Evolutionary conservation across 2,888 invertebrate species (phyloP), one percentile per base, ranked within the genome.

Genomic region (Tinea trinotella): DNA sequence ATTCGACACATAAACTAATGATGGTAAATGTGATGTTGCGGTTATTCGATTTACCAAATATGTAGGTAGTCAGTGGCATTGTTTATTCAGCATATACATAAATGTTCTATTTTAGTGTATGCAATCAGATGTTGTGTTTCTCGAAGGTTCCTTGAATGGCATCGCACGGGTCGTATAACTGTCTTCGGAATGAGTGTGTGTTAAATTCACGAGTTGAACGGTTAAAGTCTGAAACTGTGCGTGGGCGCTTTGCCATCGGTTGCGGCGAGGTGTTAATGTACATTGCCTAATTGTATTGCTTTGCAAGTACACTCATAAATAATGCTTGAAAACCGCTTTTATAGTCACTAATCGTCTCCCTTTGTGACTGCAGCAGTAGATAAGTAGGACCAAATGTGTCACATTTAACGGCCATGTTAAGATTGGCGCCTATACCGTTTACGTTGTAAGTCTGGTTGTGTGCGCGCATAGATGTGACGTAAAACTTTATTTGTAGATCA

Each of bases 281-380:
- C 67, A 77, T 83, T 80, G 80, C 81, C 74, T 82, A 82, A 83
- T 82, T 79, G 82, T 83, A 77, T 78, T 76, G 65, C 79, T 78
- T 78, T 81, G 75, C 73, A 71, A 73, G 74, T 70, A 71, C 66
- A 40, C 70, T 71, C 74, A 75, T 82, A 76, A 76, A 77, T 68
- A 69, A 74, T 68, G 59, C 4, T 40, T 13, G 15, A 64, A 40
- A 62, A 61, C 17, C 52, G 17, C 70, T 40, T 76, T 77, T 75
- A 76, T 74, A 70, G 71, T 67, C 71, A 76, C 74, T 77, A 76
- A 82, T 79, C 75, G 73, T 67, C 72, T 66, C 69, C 71, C 68
- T 13, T 30, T 52, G 52, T 52, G 52, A 2, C 35, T 7, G 3
- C 18, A 48, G 10, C 48, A 19, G 3, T 9, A 48, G 48, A 48